Evolutionary conservation across 1,140 invertebrate species (phyloP).

Genomic region (Stenopsyche tienmushanensis): DNA sequence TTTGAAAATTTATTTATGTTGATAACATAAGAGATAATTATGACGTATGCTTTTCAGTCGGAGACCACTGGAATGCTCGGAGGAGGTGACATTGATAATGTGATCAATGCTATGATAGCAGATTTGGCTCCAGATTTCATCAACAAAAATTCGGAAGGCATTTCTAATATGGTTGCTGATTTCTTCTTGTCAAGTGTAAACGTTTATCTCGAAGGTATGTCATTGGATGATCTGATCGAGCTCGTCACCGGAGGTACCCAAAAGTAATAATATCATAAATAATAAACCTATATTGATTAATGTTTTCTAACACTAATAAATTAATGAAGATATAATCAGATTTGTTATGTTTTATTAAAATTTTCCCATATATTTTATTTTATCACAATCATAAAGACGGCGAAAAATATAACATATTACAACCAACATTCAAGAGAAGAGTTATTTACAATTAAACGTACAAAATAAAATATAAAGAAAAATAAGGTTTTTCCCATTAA

Average conservation of each 20-base stretch:
- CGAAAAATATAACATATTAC: too few relatives aligned
- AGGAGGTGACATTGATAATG: conserved; percentile 48
- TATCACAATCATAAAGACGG: too few relatives aligned
- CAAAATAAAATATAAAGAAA: too few relatives aligned
- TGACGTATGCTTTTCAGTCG: conserved; percentile 39
- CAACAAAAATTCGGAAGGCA: conserved; percentile 37
- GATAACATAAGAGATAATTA: background rate
- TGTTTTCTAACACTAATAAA: too few relatives aligned
- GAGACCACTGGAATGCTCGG: conserved; percentile 46
- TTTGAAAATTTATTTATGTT: conserved; percentile 1
- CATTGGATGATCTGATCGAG: conserved; percentile 24
- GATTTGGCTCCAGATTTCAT: conserved; percentile 48
- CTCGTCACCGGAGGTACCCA: conserved; percentile 2
- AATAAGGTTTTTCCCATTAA: too few relatives aligned
- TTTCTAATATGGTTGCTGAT: conserved; percentile 7
- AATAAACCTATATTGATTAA: background rate
- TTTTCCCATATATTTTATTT: too few relatives aligned
- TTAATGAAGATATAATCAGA: too few relatives aligned
- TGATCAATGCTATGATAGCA: conserved; percentile 48
- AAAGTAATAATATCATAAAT: background rate
- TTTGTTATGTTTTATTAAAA: too few relatives aligned
- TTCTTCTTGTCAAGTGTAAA: conserved; percentile 2
- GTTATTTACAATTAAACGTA: too few relatives aligned
- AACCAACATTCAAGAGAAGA: too few relatives aligned
- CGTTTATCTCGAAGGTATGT: conserved; percentile 18